phyloP scores from a whole-genome alignment of 1,140 invertebrate species.

The Euura lappo region DNA sequence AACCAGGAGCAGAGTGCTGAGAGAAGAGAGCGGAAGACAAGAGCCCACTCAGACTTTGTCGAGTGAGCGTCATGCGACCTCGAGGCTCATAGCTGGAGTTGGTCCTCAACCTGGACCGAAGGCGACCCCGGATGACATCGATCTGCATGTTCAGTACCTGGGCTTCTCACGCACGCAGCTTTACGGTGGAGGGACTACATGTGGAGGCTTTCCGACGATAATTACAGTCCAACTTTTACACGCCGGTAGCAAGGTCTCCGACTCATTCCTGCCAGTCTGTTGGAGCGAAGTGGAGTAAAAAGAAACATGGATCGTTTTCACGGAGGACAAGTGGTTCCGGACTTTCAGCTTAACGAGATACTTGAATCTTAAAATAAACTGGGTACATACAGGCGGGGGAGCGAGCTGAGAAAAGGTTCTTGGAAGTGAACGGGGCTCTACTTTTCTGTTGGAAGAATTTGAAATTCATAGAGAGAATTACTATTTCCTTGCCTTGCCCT shows the following conservation, averaged over 20 bases:
- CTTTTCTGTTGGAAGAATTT: neutral
- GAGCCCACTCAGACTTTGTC: neutral
- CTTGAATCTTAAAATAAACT: neutral
- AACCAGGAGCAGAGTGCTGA: neutral
- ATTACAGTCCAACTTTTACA: neutral
- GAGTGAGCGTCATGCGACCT: neutral
- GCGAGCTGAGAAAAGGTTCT: neutral
- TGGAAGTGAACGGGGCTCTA: neutral
- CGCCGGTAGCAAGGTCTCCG: too few species aligned
- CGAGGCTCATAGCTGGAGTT: neutral
- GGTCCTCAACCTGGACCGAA: neutral
- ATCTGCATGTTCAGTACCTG: neutral
- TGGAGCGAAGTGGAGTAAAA: too few species aligned
- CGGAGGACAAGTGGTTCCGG: neutral
- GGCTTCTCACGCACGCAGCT: too few species aligned
- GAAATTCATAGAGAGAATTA: slow-evolving; percentile 5
- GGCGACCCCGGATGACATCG: neutral
- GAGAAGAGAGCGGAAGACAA: neutral
- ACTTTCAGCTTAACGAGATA: neutral
- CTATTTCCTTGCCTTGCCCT: neutral
- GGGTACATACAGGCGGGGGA: neutral
- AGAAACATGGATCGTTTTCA: too few species aligned
- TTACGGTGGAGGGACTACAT: slow-evolving; percentile 21
- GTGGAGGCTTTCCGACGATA: slow-evolving; percentile 12
- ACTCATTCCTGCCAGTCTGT: too few species aligned